phyloP scores from a whole-genome alignment of 2,797 vertebrate genomes.

The Lateolabrax maculatus region DNA sequence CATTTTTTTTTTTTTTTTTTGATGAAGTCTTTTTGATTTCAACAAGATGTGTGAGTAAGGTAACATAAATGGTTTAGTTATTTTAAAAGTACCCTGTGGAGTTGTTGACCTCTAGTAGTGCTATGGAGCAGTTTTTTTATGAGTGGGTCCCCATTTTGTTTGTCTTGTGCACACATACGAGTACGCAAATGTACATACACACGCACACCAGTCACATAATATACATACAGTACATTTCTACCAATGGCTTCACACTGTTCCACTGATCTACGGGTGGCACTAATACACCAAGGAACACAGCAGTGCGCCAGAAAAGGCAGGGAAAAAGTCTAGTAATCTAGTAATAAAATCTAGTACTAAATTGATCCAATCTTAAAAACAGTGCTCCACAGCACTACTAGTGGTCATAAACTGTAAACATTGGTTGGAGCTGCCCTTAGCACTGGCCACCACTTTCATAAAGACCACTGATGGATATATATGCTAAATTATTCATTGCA shows the following conservation, averaged over 20 bases:
- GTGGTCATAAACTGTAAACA: not conserved
- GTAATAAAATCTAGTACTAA: no score
- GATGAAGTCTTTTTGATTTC: no score
- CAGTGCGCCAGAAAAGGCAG: no score
- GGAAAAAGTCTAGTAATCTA: no score
- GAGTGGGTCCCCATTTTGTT: not conserved
- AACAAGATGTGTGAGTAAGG: not conserved
- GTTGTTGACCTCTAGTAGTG: not conserved
- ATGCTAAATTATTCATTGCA: slow-evolving; percentile 55
- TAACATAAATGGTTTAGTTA: not conserved
- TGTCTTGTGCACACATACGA: not conserved
- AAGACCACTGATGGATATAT: not conserved
- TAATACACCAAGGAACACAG: no score
- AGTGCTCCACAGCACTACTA: not conserved
- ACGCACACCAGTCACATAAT: not conserved
- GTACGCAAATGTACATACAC: no score
- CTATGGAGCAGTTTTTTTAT: not conserved
- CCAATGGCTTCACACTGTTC: no score
- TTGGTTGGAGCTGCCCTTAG: not conserved
- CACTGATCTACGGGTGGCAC: no score
- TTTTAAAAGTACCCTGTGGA: not conserved
- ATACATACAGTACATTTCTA: no score
- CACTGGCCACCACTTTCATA: not conserved
- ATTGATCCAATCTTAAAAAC: not conserved
- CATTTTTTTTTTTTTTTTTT: not conserved